phyloP scores from a whole-genome alignment of 2,888 invertebrate genomes.

The Cryptus viduatorius region DNA sequence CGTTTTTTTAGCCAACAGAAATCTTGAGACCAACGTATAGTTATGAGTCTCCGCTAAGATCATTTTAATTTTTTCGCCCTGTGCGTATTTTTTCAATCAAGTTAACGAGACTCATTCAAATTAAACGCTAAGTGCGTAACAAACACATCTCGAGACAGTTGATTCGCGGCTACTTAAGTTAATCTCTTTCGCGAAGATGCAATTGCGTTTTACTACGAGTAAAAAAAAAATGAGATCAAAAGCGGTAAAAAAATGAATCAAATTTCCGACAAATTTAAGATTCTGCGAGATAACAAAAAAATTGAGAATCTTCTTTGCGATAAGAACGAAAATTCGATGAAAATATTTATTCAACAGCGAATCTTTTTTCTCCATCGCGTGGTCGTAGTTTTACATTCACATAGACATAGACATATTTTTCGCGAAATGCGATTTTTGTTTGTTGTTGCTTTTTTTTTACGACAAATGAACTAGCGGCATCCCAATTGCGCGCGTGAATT shows the following conservation, averaged over 20 bases:
- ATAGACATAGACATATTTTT: constrained; percentile 39
- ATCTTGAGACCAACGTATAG: no score
- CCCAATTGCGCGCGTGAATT: constrained; percentile 16
- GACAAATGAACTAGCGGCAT: constrained; percentile 15
- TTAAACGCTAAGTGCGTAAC: constrained; percentile 10
- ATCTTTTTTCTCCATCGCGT: constrained; percentile 16
- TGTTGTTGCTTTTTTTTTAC: constrained; percentile 8
- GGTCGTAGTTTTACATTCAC: constrained; percentile 22
- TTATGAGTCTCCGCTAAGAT: no score
- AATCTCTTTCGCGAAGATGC: constrained; percentile 26
- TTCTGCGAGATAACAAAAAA: not conserved
- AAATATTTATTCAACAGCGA: constrained; percentile 40
- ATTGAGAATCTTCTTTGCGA: not conserved
- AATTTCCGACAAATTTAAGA: not conserved
- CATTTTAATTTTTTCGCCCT: not conserved
- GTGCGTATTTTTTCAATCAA: constrained; percentile 47
- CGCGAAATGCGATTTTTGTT: constrained; percentile 1
- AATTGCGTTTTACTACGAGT: not conserved
- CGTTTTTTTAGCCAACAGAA: no score
- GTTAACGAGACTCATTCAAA: constrained; percentile 47
- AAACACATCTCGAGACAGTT: constrained; percentile 37
- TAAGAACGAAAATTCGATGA: constrained; percentile 21
- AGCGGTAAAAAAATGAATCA: constrained; percentile 34
- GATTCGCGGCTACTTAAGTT: constrained; percentile 39
- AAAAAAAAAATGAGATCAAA: constrained; percentile 74